These are phyloP conservation scores for Patagioenas fasciata DNA, from an alignment of 2,113 vertebrate genomes.

Conservation along the genomic window DNA sequence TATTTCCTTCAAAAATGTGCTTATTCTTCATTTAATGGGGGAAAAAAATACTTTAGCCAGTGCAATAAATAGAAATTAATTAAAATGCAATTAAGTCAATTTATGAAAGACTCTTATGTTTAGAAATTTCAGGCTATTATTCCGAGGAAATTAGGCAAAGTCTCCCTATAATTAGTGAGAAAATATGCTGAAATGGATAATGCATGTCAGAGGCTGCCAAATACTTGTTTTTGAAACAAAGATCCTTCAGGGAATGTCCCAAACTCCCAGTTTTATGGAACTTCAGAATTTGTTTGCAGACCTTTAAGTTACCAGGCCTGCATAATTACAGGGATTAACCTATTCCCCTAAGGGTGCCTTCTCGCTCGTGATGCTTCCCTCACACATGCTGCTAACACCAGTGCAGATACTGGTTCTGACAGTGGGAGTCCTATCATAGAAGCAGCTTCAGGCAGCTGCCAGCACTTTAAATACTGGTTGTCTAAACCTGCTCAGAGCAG, in stretches of 20 bases:
- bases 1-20: neutral
- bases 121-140: constrained; percentile 22
- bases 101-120: constrained; percentile 42
- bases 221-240: constrained; percentile 35
- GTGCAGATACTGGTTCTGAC: neutral
- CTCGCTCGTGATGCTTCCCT: neutral
- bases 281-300: constrained; percentile 8
- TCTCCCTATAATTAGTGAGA: constrained; percentile 36
- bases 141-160: constrained; percentile 46
- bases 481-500: constrained; percentile 25
- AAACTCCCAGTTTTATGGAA: neutral
- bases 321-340: constrained; percentile 36
- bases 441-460: neutral
- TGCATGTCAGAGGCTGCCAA: constrained; percentile 21
- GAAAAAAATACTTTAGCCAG: neutral
- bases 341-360: neutral
- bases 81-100: constrained; percentile 42
- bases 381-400: neutral
- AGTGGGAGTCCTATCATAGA: neutral
- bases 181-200: constrained; percentile 18
- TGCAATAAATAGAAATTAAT: constrained; percentile 54
- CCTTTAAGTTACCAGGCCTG: neutral
- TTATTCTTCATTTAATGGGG: constrained; percentile 3
- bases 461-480: neutral
- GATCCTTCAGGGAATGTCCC: constrained; percentile 16